Evolutionary conservation across 2,888 invertebrate species (phyloP).

Genomic region (Cosmopolites sordidus): DNA sequence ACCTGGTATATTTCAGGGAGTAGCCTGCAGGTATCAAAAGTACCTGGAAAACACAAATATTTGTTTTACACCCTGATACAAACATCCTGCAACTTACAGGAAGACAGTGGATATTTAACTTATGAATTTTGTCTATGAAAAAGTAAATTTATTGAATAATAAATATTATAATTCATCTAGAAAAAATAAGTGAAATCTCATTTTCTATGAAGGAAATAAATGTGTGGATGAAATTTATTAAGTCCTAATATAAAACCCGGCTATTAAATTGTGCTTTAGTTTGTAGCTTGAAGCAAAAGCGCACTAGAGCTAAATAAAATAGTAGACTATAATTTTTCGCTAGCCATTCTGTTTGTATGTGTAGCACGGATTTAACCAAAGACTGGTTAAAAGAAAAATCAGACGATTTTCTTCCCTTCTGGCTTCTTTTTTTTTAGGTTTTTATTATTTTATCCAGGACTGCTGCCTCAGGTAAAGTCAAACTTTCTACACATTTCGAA

Average conservation of each 20-base stretch:
- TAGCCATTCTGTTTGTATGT: constrained; percentile 37
- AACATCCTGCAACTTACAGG: no score
- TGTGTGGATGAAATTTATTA: constrained; percentile 23
- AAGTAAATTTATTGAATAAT: no score
- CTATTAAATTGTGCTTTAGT: constrained; percentile 26
- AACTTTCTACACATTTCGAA: background rate
- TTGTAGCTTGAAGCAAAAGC: constrained; percentile 21
- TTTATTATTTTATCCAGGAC: background rate
- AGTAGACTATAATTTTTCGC: constrained; percentile 36
- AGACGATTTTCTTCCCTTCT: constrained; percentile 1
- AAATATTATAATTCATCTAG: no score
- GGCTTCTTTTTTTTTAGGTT: background rate
- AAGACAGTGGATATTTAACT: no score
- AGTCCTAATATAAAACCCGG: constrained; percentile 21
- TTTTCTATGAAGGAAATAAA: constrained; percentile 3
- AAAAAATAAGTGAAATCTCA: no score
- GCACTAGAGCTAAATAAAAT: constrained; percentile 36
- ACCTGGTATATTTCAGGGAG: no score
- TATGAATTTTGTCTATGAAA: no score
- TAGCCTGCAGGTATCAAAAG: no score
- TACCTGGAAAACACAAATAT: no score
- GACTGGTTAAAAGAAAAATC: constrained; percentile 34
- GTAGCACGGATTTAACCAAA: constrained; percentile 37
- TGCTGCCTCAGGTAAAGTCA: constrained; percentile 1
- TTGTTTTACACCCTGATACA: no score